phyloP scores from a whole-genome alignment of 2,797 vertebrate species.

The Nyctalus aviator region DNA sequence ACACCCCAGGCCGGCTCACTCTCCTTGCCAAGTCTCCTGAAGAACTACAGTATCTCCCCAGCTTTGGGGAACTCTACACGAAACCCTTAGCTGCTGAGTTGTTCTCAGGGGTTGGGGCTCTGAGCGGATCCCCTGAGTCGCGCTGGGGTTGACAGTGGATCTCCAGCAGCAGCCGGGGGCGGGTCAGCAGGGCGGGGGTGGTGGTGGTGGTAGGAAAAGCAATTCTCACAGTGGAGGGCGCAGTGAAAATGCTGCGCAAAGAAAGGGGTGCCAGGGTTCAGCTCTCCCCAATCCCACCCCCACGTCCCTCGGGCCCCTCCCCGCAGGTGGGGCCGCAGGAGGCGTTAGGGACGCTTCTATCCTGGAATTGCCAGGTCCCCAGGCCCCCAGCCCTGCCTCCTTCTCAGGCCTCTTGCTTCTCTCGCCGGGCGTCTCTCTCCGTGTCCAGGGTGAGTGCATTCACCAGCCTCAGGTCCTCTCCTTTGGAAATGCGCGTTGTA shows the following conservation, averaged over 20 bases:
- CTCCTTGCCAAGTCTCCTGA: slow-evolving; percentile 81
- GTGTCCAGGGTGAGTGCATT: background rate
- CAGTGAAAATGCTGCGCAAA: slow-evolving; percentile 82
- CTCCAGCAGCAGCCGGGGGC: slow-evolving; percentile 83
- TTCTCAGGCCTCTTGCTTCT: background rate
- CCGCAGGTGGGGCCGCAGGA: no score
- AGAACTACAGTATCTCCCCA: slow-evolving; percentile 78
- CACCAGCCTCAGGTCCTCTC: background rate
- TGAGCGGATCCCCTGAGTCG: slow-evolving; percentile 86
- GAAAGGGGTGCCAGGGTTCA: background rate
- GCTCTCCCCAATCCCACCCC: background rate
- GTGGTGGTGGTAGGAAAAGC: slow-evolving; percentile 68
- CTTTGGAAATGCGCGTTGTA: background rate
- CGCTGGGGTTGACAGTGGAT: slow-evolving; percentile 85
- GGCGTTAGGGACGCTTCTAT: background rate
- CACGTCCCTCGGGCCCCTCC: background rate
- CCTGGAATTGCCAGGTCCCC: background rate
- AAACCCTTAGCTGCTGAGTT: slow-evolving; percentile 81
- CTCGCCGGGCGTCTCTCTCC: background rate
- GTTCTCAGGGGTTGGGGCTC: slow-evolving; percentile 80
- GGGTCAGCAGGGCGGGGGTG: slow-evolving; percentile 79
- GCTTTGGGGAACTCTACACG: slow-evolving; percentile 83
- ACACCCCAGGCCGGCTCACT: slow-evolving; percentile 63
- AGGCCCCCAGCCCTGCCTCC: no score
- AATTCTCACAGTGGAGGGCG: background rate